phyloP scores from a whole-genome alignment of 2,797 vertebrate species.

The Sebastes umbrosus region DNA sequence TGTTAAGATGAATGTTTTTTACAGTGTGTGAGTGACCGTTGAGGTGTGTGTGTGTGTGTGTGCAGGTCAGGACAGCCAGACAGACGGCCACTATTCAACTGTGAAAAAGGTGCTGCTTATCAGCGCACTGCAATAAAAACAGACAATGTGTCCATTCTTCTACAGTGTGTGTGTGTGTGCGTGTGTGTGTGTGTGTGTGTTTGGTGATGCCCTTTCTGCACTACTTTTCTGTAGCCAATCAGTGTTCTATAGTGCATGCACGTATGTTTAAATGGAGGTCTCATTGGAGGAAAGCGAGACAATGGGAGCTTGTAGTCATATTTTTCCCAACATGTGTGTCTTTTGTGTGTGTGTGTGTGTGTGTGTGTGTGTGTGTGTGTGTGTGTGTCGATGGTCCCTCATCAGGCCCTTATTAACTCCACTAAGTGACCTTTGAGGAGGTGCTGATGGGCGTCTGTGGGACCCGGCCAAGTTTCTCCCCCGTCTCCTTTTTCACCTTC shows the following conservation, averaged over 20 bases:
- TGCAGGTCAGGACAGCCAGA: conserved; percentile 26
- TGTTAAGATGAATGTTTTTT: not conserved
- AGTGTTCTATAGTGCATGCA: not conserved
- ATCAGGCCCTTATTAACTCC: conserved; percentile 82
- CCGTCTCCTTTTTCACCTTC: conserved; percentile 34
- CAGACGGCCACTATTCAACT: conserved; percentile 53
- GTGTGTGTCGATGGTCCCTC: conserved; percentile 61
- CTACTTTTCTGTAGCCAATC: not conserved
- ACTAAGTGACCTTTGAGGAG: conserved; percentile 81
- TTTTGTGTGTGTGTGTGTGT: not conserved
- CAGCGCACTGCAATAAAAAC: conserved; percentile 66
- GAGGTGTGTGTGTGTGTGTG: not conserved
- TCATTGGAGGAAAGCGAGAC: conserved; percentile 7
- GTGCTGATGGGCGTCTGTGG: conserved; percentile 73
- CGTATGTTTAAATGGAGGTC: conserved; percentile 15
- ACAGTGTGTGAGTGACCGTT: not conserved
- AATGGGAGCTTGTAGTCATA: conserved; percentile 8
- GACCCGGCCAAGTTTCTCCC: conserved; percentile 53
- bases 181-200: not conserved
- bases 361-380: not conserved
- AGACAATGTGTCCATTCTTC: conserved; percentile 69
- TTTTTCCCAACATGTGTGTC: not conserved
- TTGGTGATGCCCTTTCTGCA: not conserved
- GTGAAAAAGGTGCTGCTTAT: conserved; percentile 71
- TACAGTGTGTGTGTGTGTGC: not conserved